A percentile compares a stretch with the other conserved stretches of the same genome.
Evolutionary conservation across 2,888 invertebrate species (phyloP).

Genomic region (Cheilosia vernalis): DNA sequence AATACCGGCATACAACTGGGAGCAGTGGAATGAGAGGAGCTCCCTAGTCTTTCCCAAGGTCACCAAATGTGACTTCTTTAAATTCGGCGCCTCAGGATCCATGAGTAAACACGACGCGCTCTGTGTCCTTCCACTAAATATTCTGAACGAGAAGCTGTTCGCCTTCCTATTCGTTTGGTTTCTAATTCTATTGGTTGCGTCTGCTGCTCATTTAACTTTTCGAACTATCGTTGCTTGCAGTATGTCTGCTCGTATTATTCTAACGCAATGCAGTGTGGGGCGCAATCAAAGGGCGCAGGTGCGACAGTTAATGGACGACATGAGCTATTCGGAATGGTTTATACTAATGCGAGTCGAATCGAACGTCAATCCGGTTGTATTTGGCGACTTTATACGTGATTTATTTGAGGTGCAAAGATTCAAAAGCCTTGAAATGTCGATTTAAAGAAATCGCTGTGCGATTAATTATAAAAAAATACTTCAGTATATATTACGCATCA

Average conservation of each 20-base stretch:
- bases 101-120: slow-evolving; percentile 91
- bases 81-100: slow-evolving; percentile 92
- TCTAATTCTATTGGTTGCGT: slow-evolving; percentile 86
- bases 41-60: slow-evolving; percentile 85
- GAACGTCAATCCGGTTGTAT: slow-evolving; percentile 89
- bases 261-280: slow-evolving; percentile 78
- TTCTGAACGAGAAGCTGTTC: slow-evolving; percentile 92
- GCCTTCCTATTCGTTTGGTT: slow-evolving; percentile 91
- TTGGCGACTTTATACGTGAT: slow-evolving; percentile 86
- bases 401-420: slow-evolving; percentile 78
- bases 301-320: slow-evolving; percentile 74
- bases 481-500: slow-evolving; percentile 34
- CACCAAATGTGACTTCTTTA: slow-evolving; percentile 94
- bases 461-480: neutral
- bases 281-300: slow-evolving; percentile 77
- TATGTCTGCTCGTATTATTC: slow-evolving; percentile 78
- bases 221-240: slow-evolving; percentile 86
- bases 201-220: slow-evolving; percentile 87
- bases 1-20: slow-evolving; percentile 80
- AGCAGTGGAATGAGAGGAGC: slow-evolving; percentile 80
- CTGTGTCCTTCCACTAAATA: slow-evolving; percentile 90
- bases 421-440: slow-evolving; percentile 42
- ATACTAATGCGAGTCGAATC: slow-evolving; percentile 89
- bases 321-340: slow-evolving; percentile 90
- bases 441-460: slow-evolving; percentile 37